A percentile compares a stretch with the other conserved stretches of the same genome.
Conservation (phyloP, 2,113 vertebrate species). For the Abramis brama region DNA sequence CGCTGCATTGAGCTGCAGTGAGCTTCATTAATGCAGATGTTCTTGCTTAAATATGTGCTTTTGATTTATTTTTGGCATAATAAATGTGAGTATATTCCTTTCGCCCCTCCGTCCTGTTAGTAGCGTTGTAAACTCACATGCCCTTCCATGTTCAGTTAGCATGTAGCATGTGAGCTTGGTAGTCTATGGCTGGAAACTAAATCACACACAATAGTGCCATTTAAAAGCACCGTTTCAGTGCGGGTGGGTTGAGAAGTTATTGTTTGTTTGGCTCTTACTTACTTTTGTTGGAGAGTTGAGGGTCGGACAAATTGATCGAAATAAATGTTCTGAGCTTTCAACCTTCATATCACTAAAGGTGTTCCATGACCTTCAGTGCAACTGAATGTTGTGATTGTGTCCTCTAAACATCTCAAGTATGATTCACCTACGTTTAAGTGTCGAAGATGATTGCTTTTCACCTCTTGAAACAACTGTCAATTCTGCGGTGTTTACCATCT, state of each 20-base stretch:
- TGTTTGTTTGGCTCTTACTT: constrained; percentile 8
- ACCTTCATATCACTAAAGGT: constrained; percentile 6
- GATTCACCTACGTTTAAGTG: constrained; percentile 22
- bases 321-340: constrained; percentile 8
- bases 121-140: constrained; percentile 22
- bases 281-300: neutral
- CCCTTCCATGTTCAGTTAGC: constrained; percentile 16
- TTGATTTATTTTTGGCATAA: constrained; percentile 53
- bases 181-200: constrained; percentile 8
- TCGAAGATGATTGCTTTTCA: constrained; percentile 30
- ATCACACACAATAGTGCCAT: neutral
- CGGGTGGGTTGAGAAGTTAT: neutral
- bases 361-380: constrained; percentile 13
- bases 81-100: constrained; percentile 58
- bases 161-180: constrained; percentile 42
- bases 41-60: too few relatives aligned
- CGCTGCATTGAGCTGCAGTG: too few relatives aligned
- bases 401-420: constrained; percentile 33
- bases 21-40: constrained; percentile 21
- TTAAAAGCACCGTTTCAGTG: constrained; percentile 6
- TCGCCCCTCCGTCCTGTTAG: constrained; percentile 34
- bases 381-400: constrained; percentile 38
- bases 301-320: neutral
- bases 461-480: constrained; percentile 61
- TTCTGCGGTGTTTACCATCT: constrained; percentile 68